Base-by-base conservation (phyloP, 2,797 vertebrate species). In the Enteromius unitaeniatus region DNA sequence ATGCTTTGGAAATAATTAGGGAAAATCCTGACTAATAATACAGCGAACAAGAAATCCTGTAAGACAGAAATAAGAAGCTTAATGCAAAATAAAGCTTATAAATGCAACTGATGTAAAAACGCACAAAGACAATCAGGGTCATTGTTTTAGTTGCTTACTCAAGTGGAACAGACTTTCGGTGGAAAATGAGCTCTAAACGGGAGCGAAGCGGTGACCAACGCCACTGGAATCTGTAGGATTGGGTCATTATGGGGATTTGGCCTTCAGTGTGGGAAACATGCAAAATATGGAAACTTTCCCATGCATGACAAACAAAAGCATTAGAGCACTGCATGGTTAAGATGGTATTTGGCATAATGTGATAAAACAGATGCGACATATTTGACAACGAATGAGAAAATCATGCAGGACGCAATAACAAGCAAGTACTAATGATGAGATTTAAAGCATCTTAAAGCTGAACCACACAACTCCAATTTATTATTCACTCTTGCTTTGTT, bases 71-170 rank as follows among this genome's bases (percentile, higher is more conserved):
- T 34, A 65, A 83, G 3, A 31, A 74, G 55, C 69, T 82, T 84
- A 53, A 81, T 31, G 34, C 68, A 75, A 64, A 84, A 72, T 76
- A 40, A 73, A 31, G 53, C 7, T 62, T 15, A 62, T 26, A 67
- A 81, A 82, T 82, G 84, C n/a, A 87, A 78, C 51, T 87, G 73
- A 86, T 80, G 21, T 42, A 73, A 17, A 78, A 42, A 40, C 4
- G 68, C 37, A 69, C 28, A 53, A 67, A 14, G 51, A 92, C 88
- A 92, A 89, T 40, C 77, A 84, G 40, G 47, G 2, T 60, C 82
- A 87, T 89, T 89, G 88, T 92, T 90, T 70, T 87, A 87, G 82
- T 86, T 83, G 76, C 42, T 75, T 74, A 68, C 81, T 60, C 34
- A 23, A 45, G 68, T 31, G 64, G 64, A 68, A 62, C 51, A 2